Percentiles rank a stretch among this genome's conserved stretches.
Evolutionary conservation across 2,797 vertebrate species (phyloP).

Genomic region (Sebastiscus albofasciatus): DNA sequence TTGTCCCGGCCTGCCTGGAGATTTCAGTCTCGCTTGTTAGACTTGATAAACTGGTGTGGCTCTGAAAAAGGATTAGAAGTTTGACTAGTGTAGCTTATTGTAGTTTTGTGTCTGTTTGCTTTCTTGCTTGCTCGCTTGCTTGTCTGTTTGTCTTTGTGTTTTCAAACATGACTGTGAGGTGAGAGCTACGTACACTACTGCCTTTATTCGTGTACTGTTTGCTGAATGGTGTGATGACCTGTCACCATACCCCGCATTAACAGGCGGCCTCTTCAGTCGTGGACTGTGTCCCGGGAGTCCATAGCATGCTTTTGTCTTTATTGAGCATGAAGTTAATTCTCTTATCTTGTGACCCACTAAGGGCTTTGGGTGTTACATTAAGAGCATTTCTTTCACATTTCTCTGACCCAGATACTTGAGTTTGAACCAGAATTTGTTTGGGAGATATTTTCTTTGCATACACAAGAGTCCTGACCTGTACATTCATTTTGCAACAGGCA

Average conservation of each 20-base stretch:
- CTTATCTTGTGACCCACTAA: conserved; percentile 11
- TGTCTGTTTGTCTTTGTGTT: conserved; percentile 31
- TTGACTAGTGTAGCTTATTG: conserved; percentile 25
- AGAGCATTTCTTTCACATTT: background rate
- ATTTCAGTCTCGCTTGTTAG: conserved; percentile 44
- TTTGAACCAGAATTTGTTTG: background rate
- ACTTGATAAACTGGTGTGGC: conserved; percentile 38
- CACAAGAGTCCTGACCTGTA: too few relatives aligned
- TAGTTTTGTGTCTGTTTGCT: background rate
- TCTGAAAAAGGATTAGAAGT: conserved; percentile 17
- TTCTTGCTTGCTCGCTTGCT: background rate
- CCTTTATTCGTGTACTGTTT: conserved; percentile 52
- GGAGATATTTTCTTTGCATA: background rate
- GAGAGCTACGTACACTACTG: conserved; percentile 21
- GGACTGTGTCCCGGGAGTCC: conserved; percentile 25
- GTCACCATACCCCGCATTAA: conserved; percentile 30
- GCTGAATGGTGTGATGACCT: conserved; percentile 44
- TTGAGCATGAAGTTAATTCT: conserved; percentile 4
- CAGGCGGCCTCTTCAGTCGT: background rate
- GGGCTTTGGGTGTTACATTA: background rate
- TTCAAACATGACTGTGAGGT: conserved; percentile 25
- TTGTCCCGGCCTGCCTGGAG: conserved; percentile 59
- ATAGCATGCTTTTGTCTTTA: conserved; percentile 9
- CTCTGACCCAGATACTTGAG: background rate
- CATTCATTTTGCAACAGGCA: too few relatives aligned